These are phyloP conservation scores for Cliona cf. orientalis DNA, from an alignment of 37 sponge, comb jelly and placozoan genomes.

Conservation along the genomic window DNA sequence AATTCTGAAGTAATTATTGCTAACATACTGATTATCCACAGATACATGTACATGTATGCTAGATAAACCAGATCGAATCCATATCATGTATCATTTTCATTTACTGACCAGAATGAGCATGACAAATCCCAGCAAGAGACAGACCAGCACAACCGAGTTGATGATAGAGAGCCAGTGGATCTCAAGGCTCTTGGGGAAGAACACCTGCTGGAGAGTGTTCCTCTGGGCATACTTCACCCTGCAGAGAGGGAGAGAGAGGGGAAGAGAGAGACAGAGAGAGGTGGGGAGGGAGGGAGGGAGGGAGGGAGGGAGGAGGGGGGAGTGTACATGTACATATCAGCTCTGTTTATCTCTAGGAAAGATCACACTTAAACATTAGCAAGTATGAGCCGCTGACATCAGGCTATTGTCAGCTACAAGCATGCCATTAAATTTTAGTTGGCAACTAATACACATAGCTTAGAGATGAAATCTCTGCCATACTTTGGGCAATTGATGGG, in stretches of 20 bases:
- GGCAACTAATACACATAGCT: too few species aligned
- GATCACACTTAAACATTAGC: too few species aligned
- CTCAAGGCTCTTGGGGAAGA: constrained; percentile 76
- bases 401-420: too few species aligned
- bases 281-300: neutral
- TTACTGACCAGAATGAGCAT: constrained; percentile 78
- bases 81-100: neutral
- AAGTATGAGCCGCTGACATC: too few species aligned
- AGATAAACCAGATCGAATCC: neutral
- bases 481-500: too few species aligned
- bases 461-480: too few species aligned
- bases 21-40: neutral
- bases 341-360: too few species aligned
- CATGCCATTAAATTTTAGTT: too few species aligned
- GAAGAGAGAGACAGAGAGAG: neutral
- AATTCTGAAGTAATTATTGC: too few species aligned
- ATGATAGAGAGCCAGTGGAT: constrained; percentile 96
- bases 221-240: constrained; percentile 43
- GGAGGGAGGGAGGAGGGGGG: too few species aligned
- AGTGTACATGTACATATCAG: too few species aligned
- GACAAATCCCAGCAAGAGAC: constrained; percentile 88
- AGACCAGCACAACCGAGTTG: constrained; percentile 87
- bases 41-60: neutral
- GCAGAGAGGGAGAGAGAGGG: neutral
- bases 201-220: constrained; percentile 31